Conservation (phyloP, 2,888 invertebrate genomes). For the Ditula angustiorana region DNA sequence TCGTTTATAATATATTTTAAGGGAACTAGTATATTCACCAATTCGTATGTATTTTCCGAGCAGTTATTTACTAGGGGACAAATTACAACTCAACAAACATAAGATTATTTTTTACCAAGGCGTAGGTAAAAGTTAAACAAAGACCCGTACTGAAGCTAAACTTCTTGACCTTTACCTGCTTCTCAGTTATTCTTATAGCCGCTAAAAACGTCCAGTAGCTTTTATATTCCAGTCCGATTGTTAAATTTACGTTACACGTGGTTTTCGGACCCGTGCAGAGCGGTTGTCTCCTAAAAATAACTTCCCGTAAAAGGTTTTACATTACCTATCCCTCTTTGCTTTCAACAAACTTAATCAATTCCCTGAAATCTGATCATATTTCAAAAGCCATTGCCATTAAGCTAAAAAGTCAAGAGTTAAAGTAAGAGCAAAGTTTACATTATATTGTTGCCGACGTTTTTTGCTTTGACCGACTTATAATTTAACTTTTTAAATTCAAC, state of each 20-base stretch:
- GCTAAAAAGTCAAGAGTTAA: neutral
- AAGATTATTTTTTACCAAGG: too few species aligned
- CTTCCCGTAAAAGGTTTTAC: slow-evolving; percentile 7
- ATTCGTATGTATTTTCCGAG: too few species aligned
- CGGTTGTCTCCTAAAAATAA: slow-evolving; percentile 1
- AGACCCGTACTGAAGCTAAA: neutral
- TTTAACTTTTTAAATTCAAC: neutral
- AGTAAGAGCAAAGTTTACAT: neutral
- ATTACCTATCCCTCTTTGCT: slow-evolving; percentile 2
- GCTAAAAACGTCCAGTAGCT: neutral
- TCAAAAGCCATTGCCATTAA: slow-evolving; percentile 22
- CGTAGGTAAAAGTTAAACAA: neutral
- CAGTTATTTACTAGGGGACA: too few species aligned
- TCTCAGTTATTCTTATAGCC: neutral
- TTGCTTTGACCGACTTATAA: neutral
- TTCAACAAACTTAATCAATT: slow-evolving; percentile 2
- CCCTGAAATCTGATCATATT: slow-evolving; percentile 12
- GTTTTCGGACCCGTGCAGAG: neutral
- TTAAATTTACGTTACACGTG: slow-evolving; percentile 8
- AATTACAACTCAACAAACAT: neutral
- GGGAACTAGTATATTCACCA: neutral
- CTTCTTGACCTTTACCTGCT: neutral
- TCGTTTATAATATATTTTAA: neutral
- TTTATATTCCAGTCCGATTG: neutral
- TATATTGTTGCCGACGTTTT: neutral